Evolutionary conservation across 2,113 vertebrate genomes (phyloP).

Genomic region (Butorides virescens): DNA sequence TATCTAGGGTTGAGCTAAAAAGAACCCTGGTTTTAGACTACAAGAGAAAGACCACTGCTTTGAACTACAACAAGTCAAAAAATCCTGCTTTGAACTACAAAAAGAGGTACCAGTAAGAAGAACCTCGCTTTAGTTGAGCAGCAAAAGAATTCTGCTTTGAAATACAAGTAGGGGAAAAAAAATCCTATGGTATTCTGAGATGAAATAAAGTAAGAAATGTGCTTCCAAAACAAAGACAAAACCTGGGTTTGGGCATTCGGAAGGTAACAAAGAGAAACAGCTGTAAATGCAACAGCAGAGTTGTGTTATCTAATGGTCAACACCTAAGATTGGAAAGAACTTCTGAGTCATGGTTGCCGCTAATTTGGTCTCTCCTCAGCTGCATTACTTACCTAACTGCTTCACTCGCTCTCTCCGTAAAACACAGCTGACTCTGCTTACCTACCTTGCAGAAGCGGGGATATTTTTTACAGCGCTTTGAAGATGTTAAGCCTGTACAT

Average conservation of each 20-base stretch:
- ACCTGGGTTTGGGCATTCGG: not conserved
- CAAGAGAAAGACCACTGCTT: conserved; percentile 51
- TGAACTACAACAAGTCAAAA: conserved; percentile 58
- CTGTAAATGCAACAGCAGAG: not conserved
- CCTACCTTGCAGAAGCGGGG: not conserved
- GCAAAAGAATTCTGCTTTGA: conserved; percentile 54
- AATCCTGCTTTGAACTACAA: conserved; percentile 53
- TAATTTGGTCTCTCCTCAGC: not conserved
- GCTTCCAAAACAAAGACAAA: conserved; percentile 22
- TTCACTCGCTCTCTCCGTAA: not conserved
- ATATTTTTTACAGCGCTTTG: not conserved
- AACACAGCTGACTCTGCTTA: not conserved
- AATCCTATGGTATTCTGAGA: not conserved
- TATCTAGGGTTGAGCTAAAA: conserved; percentile 49
- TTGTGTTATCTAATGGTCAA: not conserved
- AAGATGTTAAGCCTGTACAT: not conserved
- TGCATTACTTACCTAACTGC: not conserved
- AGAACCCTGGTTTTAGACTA: conserved; percentile 34
- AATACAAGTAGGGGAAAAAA: conserved; percentile 15
- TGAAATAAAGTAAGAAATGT: conserved; percentile 17
- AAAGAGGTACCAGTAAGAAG: conserved; percentile 37
- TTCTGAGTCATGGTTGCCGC: not conserved
- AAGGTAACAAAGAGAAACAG: not conserved
- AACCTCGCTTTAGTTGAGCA: conserved; percentile 9
- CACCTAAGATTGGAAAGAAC: not conserved